A percentile compares a stretch with the other conserved stretches of the same genome.
phyloP scores from a whole-genome alignment of 1,140 invertebrate species.

The Lucilia sericata region DNA sequence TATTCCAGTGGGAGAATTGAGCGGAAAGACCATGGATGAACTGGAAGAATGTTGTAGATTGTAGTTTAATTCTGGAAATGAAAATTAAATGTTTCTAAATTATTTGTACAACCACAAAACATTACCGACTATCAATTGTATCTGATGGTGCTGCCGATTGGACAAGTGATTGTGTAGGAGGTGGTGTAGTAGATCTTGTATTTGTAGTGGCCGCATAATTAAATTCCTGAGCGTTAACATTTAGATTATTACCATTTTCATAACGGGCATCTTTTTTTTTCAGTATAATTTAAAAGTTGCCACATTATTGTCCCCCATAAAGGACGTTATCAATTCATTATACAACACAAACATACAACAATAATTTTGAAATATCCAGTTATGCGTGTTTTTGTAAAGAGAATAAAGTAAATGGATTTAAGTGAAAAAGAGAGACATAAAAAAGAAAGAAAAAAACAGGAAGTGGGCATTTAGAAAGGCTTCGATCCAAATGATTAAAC shows the following conservation, averaged over 20 bases:
- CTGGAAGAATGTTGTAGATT: conserved; percentile 67
- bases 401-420: too few relatives aligned
- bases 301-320: too few relatives aligned
- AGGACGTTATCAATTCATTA: too few relatives aligned
- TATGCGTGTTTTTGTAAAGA: too few relatives aligned
- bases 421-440: too few relatives aligned
- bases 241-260: conserved; percentile 73
- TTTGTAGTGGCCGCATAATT: conserved; percentile 73
- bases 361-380: too few relatives aligned
- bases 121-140: conserved; percentile 59
- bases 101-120: conserved; percentile 45
- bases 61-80: conserved; percentile 67
- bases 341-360: too few relatives aligned
- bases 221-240: conserved; percentile 88
- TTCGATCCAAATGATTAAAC: too few relatives aligned
- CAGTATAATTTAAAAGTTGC: not conserved
- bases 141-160: conserved; percentile 51
- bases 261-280: conserved; percentile 47
- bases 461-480: too few relatives aligned
- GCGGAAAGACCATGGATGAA: conserved; percentile 67
- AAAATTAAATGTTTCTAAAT: conserved; percentile 49
- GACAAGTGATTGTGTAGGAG: conserved; percentile 49
- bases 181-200: conserved; percentile 47
- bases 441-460: too few relatives aligned
- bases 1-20: conserved; percentile 61